Percentiles rank a stretch among this genome's conserved stretches.
phyloP scores from a whole-genome alignment of 2,113 vertebrate species.

The Mugil cephalus region DNA sequence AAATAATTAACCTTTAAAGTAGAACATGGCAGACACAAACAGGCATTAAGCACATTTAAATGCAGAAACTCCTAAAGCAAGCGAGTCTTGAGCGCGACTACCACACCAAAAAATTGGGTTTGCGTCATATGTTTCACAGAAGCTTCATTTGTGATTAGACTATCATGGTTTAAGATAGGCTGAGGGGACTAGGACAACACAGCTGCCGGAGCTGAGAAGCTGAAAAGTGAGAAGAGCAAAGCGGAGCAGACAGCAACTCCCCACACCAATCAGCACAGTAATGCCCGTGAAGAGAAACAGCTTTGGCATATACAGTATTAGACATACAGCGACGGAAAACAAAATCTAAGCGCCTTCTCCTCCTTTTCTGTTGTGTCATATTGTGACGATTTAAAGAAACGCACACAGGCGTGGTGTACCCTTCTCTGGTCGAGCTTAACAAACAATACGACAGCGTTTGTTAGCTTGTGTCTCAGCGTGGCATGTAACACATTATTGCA shows the following conservation, averaged over 20 bases:
- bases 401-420: conserved; percentile 21
- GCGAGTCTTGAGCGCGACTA: too few species aligned
- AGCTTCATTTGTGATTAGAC: conserved; percentile 40
- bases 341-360: conserved; percentile 8
- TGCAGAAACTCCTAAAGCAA: neutral
- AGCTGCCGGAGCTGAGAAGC: conserved; percentile 32
- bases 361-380: conserved; percentile 35
- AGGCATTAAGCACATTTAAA: conserved; percentile 13
- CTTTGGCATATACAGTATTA: conserved; percentile 41
- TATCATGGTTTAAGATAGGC: conserved; percentile 34
- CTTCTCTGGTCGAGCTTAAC: conserved; percentile 40
- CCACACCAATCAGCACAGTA: conserved; percentile 31
- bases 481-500: conserved; percentile 30
- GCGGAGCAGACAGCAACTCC: conserved; percentile 45
- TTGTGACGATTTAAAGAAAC: conserved; percentile 53
- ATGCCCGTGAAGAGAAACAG: conserved; percentile 33
- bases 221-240: conserved; percentile 50
- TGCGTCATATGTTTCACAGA: conserved; percentile 2
- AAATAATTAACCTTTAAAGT: neutral
- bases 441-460: conserved; percentile 54
- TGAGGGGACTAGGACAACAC: conserved; percentile 31
- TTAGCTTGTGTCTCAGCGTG: conserved; percentile 42
- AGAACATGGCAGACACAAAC: neutral
- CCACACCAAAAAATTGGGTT: neutral
- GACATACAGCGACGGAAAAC: conserved; percentile 20